phyloP scores from a whole-genome alignment of 2,113 vertebrate genomes.

The Ancistrus triradiatus region DNA sequence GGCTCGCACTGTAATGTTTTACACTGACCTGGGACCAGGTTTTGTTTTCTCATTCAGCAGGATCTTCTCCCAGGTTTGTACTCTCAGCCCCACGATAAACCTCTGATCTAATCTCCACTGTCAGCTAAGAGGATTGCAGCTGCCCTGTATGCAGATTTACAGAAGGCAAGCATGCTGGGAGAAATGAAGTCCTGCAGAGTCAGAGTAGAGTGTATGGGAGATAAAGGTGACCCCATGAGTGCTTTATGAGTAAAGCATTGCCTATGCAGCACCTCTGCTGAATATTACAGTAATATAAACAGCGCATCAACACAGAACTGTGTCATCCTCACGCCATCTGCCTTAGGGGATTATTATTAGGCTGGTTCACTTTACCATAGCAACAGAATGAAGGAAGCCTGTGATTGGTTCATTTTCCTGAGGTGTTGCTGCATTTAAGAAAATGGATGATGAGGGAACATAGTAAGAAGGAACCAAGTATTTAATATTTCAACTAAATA shows the following conservation, averaged over 20 bases:
- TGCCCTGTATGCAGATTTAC: slow-evolving; percentile 26
- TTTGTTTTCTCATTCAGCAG: background rate
- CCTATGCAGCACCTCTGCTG: background rate
- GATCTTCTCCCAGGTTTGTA: background rate
- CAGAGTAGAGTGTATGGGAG: background rate
- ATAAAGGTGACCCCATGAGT: background rate
- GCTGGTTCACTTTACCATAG: slow-evolving; percentile 1
- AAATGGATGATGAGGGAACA: no score
- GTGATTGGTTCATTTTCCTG: slow-evolving; percentile 35
- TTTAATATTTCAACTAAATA: background rate
- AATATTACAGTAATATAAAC: background rate
- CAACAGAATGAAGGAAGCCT: background rate
- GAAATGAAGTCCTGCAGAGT: slow-evolving; percentile 20
- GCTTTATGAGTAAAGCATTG: background rate
- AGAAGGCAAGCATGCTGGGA: slow-evolving; percentile 37
- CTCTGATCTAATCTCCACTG: slow-evolving; percentile 46
- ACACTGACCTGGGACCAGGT: slow-evolving; percentile 1
- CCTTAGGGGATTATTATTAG: background rate
- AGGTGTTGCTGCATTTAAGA: no score
- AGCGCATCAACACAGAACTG: background rate
- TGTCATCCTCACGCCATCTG: background rate
- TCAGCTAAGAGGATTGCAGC: slow-evolving; percentile 50
- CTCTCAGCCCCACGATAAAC: slow-evolving; percentile 20
- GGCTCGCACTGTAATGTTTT: background rate
- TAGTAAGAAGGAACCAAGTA: no score